These are phyloP conservation scores for Mesembrinibis cayennensis DNA, from an alignment of 2,113 vertebrate species.

Conservation along the genomic window DNA sequence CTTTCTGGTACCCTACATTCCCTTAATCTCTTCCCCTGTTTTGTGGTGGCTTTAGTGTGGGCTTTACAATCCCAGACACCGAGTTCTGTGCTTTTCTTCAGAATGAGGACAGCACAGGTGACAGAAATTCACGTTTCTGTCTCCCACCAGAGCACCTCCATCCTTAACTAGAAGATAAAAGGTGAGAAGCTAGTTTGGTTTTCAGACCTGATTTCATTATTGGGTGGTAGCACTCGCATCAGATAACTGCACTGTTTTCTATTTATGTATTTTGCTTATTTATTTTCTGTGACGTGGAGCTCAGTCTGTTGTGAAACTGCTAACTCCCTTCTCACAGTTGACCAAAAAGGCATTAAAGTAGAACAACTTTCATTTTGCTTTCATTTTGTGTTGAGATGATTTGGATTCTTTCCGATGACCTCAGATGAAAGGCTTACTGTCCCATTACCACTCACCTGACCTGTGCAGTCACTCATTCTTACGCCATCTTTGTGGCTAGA, in stretches of 20 bases:
- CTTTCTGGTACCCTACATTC: background rate
- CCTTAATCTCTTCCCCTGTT: background rate
- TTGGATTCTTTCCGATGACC: background rate
- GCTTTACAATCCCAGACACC: background rate
- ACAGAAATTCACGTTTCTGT: background rate
- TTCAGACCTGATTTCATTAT: background rate
- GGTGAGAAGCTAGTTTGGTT: background rate
- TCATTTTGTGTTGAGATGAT: background rate
- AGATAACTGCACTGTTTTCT: background rate
- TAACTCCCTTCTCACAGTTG: background rate
- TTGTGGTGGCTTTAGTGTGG: background rate
- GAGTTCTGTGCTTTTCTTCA: background rate
- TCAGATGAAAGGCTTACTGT: background rate
- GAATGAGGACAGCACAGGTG: background rate
- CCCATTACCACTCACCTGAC: background rate
- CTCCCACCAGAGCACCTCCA: background rate
- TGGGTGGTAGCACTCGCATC: background rate
- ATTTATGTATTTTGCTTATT: background rate
- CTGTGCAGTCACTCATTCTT: background rate
- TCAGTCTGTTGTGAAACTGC: background rate
- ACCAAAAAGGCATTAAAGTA: background rate
- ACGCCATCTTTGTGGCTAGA: rapidly evolving
- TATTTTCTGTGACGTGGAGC: background rate
- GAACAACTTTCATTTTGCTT: background rate
- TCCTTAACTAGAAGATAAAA: background rate